Base-by-base conservation (phyloP, 2,797 vertebrate species). In the Neopelma chrysocephalum region DNA sequence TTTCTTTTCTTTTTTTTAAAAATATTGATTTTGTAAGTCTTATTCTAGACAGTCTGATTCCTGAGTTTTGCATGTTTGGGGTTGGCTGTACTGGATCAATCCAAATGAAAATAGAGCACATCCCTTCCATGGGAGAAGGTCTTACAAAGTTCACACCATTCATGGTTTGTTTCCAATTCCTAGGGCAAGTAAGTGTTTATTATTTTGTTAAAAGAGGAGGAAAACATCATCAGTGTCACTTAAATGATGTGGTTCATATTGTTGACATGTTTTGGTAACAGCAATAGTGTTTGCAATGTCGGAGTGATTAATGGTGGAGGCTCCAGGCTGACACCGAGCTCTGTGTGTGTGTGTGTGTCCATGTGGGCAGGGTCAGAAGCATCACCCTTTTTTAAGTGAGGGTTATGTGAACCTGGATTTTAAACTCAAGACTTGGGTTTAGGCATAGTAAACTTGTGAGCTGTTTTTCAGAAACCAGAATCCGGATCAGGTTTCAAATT, bases 171-270 rank as follows among this genome's bases (percentile, higher is more conserved):
- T 88, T 84, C 88, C 34, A 78, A 42, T 91, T 94, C 61, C 69
- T 94, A 47, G 4, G 12, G 81, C 73, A 82, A 90, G 38, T 43
- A 78, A 92, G 66, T 82, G 82, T 81, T 96, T 94, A 90, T 95
- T 94, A 91, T 89, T 94, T 94, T 64, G 36, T 62, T 78, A 81
- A 61, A 89, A 82, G 77, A 58, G 51, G 50, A 94, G 51, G 43
- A 62, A 78, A 88, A 42, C 38, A 82, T 26, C 64, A 64, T 65
- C 88, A 96, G 36, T 53, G 65, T 69, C 82, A 15, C 84, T 91
- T 53, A 13, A 77, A 29, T 27, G 29, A 42, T 87, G 89, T 70
- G 68, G 76, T 56, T 83, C 3, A 6, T 17, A 11, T 15, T 94
- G 94, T 51, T 94, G 76, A 91, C 79, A 68, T 4, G 65, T 83